These are phyloP conservation scores for Pteronura brasiliensis DNA, from an alignment of 2,113 vertebrate genomes.

Conservation along the genomic window DNA sequence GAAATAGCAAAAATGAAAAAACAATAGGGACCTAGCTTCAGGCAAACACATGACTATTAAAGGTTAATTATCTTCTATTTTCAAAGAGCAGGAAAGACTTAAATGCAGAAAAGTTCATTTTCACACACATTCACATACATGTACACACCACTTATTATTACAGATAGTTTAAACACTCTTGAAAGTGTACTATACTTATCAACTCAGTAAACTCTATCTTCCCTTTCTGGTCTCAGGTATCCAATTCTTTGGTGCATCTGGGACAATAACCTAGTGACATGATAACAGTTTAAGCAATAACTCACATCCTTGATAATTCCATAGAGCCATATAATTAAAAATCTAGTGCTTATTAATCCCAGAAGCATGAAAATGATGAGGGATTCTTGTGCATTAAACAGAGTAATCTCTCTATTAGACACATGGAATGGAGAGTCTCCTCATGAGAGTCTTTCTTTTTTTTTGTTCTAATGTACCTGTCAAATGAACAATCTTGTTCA, in stretches of 20 bases:
- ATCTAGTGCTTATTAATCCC: background rate
- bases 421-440: background rate
- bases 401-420: conserved; percentile 9
- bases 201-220: background rate
- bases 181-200: background rate
- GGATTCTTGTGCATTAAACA: background rate
- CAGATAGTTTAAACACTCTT: background rate
- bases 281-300: background rate
- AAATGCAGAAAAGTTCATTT: background rate
- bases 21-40: background rate
- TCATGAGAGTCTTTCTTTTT: background rate
- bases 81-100: background rate
- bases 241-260: background rate
- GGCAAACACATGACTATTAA: background rate
- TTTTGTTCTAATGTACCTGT: background rate
- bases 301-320: background rate
- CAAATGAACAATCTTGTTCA: conserved; percentile 17
- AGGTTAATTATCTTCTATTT: background rate
- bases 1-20: background rate
- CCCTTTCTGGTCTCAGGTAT: background rate
- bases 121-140: background rate
- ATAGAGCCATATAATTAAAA: conserved; percentile 18
- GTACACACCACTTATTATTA: background rate
- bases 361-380: background rate
- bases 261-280: background rate